Evolutionary conservation across 37 sponge, comb jelly and placozoan species (phyloP), one percentile per base, ranked within the genome.

Genomic region (Aplysina aerophoba): DNA sequence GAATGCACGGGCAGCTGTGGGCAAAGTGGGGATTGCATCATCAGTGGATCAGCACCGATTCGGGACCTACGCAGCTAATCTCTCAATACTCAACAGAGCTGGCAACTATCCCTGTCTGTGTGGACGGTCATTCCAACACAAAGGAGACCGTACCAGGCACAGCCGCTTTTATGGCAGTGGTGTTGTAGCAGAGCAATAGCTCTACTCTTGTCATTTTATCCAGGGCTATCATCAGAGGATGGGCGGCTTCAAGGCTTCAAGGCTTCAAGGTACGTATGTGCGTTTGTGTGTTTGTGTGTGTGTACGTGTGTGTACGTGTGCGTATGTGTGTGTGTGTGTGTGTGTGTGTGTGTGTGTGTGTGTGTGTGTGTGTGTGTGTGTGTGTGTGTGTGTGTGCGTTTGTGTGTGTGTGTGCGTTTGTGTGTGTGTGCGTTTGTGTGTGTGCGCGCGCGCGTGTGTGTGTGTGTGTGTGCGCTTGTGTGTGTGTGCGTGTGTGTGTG

Each of bases 341-440:
- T 69, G 71, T 35, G 34, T 30, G 34, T 35, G 33, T 69, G 34
- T 35, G 34, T 69, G 34, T 69, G 71, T 30, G 34, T 30, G 71
- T 27, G 34, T 69, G 71, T 69, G 34, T 31, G 71, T 69, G 34
- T 30, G 28, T 69, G 71, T 6, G 71, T 69, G 71, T 27, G 71
- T 69, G 34, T 30, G 71, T 69, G 34, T 35, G 17, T 35, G 34
- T 30, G 34, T 69, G 71, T 34, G 71, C 30, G n/a, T 11, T 4
- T 25, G 27, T 25, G 25, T 27, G 63, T 62, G 63, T 11, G 63
- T 25, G 63, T 62, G 27, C 11, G 27, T 62, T 4, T 62, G 63
- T 3, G 63, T 2, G 27, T 2, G n/a, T 3, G 27, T 62, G 4
- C 2, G 63, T 62, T 11, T 62, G 63, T 62, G 11, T 69, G 34